Evolutionary conservation across 2,888 invertebrate species (phyloP), one percentile per base, ranked within the genome.

Genomic region (Elegia similella): DNA sequence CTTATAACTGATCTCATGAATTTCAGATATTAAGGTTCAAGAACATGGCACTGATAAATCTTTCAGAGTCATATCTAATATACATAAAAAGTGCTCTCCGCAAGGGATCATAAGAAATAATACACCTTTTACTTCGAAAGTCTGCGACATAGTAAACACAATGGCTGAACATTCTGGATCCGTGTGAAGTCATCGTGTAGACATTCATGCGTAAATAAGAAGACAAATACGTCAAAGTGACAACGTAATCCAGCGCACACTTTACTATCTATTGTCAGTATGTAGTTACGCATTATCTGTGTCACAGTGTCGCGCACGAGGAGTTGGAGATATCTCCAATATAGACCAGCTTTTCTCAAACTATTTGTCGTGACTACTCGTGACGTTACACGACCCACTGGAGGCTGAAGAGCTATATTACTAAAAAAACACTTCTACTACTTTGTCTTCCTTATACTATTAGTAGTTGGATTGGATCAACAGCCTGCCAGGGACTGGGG

Each of bases 221-320:
- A 50, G 34, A 50, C 50, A 50, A 50, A 50, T 50, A 50, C 17
- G 16, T 38, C 34, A 38, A 48, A 48, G 50, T 50, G 34, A 50
- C 34, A 50, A 38, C 50, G 34, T 50, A 50, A 50, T 50, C 34
- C 50, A 34, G 50, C 16, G 50, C 16, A 50, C 34, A 50, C 38
- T 34, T 50, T 50, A 50, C 34, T 50, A 50, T 50, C 50, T 50
- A 50, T 50, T 50, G 34, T 47, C 44, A 17, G n/a, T n/a, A n/a
- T n/a, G n/a, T n/a, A n/a, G 16, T 15, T 43, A 10, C 8, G 43
- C 6, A 16, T 17, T 50, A 50, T 50, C 50, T 50, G 50, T 50
- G 50, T 17, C n/a, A 23, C 34, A 50, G 17, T 50, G 17, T 34
- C 50, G 17, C 34, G 50, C 50, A 50, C 34, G 50, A 34, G 16